Conservation (phyloP, 2,888 invertebrate species). For the Nipponacmea schrenckii region DNA sequence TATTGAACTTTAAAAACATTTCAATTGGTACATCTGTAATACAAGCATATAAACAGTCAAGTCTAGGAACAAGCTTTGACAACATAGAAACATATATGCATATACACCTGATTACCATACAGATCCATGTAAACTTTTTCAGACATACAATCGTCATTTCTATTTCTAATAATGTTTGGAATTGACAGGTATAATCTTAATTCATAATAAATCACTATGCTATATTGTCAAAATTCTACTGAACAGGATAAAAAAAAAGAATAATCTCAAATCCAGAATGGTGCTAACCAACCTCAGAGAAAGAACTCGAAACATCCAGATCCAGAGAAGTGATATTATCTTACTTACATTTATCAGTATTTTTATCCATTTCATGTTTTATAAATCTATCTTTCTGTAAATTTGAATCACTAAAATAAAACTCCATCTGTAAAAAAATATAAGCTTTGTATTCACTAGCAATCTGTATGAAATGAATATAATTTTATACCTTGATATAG, state of each 20-base stretch:
- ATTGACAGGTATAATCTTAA: too few relatives aligned
- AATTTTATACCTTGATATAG: too few relatives aligned
- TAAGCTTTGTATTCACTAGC: neutral
- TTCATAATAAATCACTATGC: too few relatives aligned
- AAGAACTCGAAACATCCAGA: too few relatives aligned
- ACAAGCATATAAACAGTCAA: neutral
- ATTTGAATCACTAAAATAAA: constrained; percentile 94
- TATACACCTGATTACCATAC: neutral
- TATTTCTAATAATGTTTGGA: too few relatives aligned
- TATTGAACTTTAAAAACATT: constrained; percentile 78
- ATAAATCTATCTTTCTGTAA: constrained; percentile 88
- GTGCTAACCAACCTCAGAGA: too few relatives aligned
- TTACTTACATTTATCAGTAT: constrained; percentile 69
- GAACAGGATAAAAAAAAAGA: too few relatives aligned
- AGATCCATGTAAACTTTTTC: neutral
- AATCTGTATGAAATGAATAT: too few relatives aligned
- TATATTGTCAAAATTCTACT: too few relatives aligned
- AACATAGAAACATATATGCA: constrained; percentile 10
- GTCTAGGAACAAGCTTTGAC: neutral
- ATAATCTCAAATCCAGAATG: too few relatives aligned
- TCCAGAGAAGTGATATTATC: too few relatives aligned
- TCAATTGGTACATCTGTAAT: constrained; percentile 59
- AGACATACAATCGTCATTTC: too few relatives aligned
- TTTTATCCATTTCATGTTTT: constrained; percentile 76
- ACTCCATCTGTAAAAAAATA: constrained; percentile 82